Conservation (phyloP, 2,113 vertebrate genomes). For the Menidia beryllina region DNA sequence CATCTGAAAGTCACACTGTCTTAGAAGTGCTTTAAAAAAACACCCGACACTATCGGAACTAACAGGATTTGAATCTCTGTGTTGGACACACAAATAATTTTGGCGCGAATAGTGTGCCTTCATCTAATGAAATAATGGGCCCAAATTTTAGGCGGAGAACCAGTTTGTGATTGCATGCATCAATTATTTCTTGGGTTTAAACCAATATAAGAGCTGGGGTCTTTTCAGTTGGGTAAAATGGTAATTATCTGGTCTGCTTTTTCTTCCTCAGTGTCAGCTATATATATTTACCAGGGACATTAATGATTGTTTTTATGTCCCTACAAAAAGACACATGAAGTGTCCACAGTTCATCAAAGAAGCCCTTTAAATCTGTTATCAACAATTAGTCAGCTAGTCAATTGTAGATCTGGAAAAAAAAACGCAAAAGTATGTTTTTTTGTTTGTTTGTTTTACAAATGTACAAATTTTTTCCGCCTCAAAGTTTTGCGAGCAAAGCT, state of each 20-base stretch:
- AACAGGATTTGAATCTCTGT: slow-evolving; percentile 83
- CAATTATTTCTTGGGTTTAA: slow-evolving; percentile 84
- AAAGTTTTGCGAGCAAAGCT: slow-evolving; percentile 40
- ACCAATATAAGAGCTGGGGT: slow-evolving; percentile 78
- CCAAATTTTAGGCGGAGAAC: slow-evolving; percentile 83
- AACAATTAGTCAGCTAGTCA: slow-evolving; percentile 39
- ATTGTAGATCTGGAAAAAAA: slow-evolving; percentile 15
- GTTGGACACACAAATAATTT: slow-evolving; percentile 83
- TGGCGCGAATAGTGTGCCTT: slow-evolving; percentile 80
- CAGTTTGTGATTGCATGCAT: slow-evolving; percentile 86
- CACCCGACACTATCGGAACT: slow-evolving; percentile 72
- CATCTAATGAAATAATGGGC: slow-evolving; percentile 85
- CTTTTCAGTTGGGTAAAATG: slow-evolving; percentile 77
- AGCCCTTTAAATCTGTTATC: slow-evolving; percentile 28
- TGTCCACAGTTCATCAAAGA: slow-evolving; percentile 8
- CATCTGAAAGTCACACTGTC: slow-evolving; percentile 59
- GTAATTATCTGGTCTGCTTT: slow-evolving; percentile 76
- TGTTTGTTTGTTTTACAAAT: slow-evolving; percentile 20
- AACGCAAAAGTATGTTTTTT: neutral
- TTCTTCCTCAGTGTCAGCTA: slow-evolving; percentile 55
- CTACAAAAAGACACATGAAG: slow-evolving; percentile 19
- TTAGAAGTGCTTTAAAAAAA: slow-evolving; percentile 63
- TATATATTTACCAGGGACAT: slow-evolving; percentile 63
- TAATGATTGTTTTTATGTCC: slow-evolving; percentile 50
- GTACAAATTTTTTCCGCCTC: slow-evolving; percentile 23